These are phyloP conservation scores for Salvelinus fontinalis DNA, from an alignment of 2,113 vertebrate species.

Conservation along the genomic window DNA sequence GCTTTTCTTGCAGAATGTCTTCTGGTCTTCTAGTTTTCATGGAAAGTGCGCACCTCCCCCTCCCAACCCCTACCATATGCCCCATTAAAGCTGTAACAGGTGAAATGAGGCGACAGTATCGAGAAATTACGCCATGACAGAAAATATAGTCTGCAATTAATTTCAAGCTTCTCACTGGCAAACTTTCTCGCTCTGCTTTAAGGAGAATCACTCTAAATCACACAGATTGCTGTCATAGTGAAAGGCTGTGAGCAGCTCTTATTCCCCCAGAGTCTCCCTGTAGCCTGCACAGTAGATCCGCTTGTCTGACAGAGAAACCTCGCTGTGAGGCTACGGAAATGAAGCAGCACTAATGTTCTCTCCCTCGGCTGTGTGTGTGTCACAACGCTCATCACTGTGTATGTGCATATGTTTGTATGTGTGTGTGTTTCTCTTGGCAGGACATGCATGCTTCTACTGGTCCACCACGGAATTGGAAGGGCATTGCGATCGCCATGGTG, in stretches of 20 bases:
- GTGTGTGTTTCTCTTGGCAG: slow-evolving; percentile 51
- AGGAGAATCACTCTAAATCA: slow-evolving; percentile 49
- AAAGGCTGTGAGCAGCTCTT: slow-evolving; percentile 16
- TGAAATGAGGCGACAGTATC: slow-evolving; percentile 44
- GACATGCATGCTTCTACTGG: slow-evolving; percentile 71
- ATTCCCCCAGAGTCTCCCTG: slow-evolving; percentile 32
- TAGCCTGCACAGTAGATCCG: background rate
- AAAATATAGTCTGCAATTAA: slow-evolving; percentile 49
- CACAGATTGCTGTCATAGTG: slow-evolving; percentile 32
- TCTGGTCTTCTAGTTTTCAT: background rate
- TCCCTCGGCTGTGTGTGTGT: slow-evolving; percentile 25
- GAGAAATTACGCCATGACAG: slow-evolving; percentile 30
- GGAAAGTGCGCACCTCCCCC: background rate
- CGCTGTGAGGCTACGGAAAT: slow-evolving; percentile 58
- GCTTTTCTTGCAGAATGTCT: slow-evolving; percentile 2
- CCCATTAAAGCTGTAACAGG: slow-evolving; percentile 42
- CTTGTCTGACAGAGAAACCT: slow-evolving; percentile 36
- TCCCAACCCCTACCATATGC: background rate
- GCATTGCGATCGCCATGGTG: slow-evolving; percentile 80
- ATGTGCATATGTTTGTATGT: slow-evolving; percentile 18
- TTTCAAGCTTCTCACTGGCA: slow-evolving; percentile 29
- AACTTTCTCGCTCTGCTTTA: slow-evolving; percentile 27
- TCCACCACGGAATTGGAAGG: slow-evolving; percentile 82
- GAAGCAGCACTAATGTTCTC: slow-evolving; percentile 69
- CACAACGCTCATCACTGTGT: slow-evolving; percentile 26